Evolutionary conservation across 2,888 invertebrate species (phyloP), one percentile per base, ranked within the genome.

Genomic region (Molorchus minor): DNA sequence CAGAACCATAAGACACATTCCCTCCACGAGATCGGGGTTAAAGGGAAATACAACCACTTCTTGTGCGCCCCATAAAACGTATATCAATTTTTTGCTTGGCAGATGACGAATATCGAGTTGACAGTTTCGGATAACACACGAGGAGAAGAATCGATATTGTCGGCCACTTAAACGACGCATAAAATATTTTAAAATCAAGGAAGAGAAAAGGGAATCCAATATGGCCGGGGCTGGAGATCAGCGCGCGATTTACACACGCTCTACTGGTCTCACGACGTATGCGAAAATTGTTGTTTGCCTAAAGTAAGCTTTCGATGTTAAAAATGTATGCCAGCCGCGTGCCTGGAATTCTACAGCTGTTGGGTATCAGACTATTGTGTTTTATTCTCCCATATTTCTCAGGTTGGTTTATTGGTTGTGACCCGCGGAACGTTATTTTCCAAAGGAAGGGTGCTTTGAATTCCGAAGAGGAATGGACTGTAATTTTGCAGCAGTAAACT

Each of bases 61-160:
- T n/a, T 47, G 46, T 25, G 17, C 38, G 30, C 36, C 40, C 38
- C 46, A 56, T 56, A 44, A 45, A 46, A 19, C 56, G 46, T 33
- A 56, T 56, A 56, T 56, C 56, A 56, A 56, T 46, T 56, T n/a
- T 47, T 56, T 56, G 46, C 56, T 8, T 30, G 46, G 47, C 43
- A 54, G n/a, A n/a, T n/a, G n/a, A n/a, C n/a, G n/a, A n/a, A n/a
- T n/a, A n/a, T n/a, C n/a, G n/a, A n/a, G n/a, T n/a, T n/a, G n/a
- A n/a, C 33, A 33, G 33, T 33, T 33, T n/a, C 10, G 25, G 17
- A 30, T 30, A 47, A 46, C 47, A 46, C 56, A 56, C 30, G 54
- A 36, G 10, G 12, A 12, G 25, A 44, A 35, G 21, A 21, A 49
- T 49, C 52, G 21, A 52, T 41, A 41, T 12, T 33, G 29, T 17